Base-by-base conservation (phyloP, 1,140 invertebrate species). In the Sweltsa coloradensis region DNA sequence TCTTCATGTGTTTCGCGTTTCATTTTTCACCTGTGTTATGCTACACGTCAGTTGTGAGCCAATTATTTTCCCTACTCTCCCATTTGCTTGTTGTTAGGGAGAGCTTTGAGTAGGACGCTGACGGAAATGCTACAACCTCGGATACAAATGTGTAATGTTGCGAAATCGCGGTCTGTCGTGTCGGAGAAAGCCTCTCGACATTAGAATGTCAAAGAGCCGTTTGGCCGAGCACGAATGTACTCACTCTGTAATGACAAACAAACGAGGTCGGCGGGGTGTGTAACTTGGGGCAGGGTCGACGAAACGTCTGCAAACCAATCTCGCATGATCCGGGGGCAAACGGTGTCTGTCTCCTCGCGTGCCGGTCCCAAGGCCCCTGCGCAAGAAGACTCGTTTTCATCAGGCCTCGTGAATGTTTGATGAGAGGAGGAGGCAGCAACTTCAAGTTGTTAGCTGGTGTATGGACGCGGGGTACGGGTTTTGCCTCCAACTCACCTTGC, bases 341-440 rank as follows among this genome's bases (percentile, higher is more conserved):
- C 24, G 14, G 11, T 24, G 18, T 41, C 23, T 5, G 7, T 23
- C 22, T 24, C 22, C 21, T 41, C 40, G 7, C 40, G 11, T n/a
- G n/a, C 16, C n/a, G 36, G 48, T 44, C 41, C 48, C 48, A 11
- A 22, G 37, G 41, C 41, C 41, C 25, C 41, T 39, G 41, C 45
- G 21, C 34, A 39, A 37, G 48, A 45, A 37, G 41, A 27, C 48
- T 43, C 48, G 48, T 50, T 50, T 50, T 50, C 48, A 50, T 50
- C 48, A 50, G 48, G 21, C 48, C 41, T 50, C 48, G 41, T 50
- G 48, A 50, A 50, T 50, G 43, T 50, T 50, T 50, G 48, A 50
- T 50, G 48, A 41, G 48, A 9, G 14, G 29, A 47, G 45, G 42
- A 44, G 26, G 25, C 26, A n/a, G n/a, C n/a, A 13, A 44, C 26